Conservation (phyloP, 1,140 invertebrate species). For the Leptinotarsa lineolata region DNA sequence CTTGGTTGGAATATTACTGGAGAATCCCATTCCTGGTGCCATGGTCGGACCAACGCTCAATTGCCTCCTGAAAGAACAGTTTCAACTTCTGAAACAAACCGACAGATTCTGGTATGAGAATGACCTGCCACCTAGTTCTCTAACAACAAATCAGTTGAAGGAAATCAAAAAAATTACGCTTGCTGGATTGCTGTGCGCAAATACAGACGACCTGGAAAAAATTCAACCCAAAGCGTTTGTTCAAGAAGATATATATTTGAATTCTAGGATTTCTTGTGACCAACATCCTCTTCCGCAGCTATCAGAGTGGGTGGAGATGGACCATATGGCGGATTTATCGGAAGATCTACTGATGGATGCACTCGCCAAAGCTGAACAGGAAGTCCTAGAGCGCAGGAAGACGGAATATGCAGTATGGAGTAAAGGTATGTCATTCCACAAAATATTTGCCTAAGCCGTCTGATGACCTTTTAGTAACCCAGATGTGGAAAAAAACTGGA, state of each 20-base stretch:
- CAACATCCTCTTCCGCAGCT: constrained; percentile 70
- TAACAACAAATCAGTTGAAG: constrained; percentile 79
- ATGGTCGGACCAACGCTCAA: constrained; percentile 85
- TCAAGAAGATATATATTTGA: constrained; percentile 85
- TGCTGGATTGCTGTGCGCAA: constrained; percentile 82
- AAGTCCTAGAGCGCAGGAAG: constrained; percentile 71
- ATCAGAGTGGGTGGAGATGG: constrained; percentile 66
- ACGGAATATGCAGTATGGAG: constrained; percentile 79
- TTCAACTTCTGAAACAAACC: constrained; percentile 75
- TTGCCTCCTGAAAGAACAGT: constrained; percentile 83
- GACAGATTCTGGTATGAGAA: constrained; percentile 97
- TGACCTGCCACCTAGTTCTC: constrained; percentile 86
- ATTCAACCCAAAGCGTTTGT: constrained; percentile 87
- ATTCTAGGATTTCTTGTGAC: constrained; percentile 77
- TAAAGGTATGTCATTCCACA: constrained; percentile 55
- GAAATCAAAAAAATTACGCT: constrained; percentile 85
- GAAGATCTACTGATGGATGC: constrained; percentile 67
- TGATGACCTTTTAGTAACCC: too few species aligned
- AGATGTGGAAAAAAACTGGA: too few species aligned
- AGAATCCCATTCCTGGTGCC: constrained; percentile 77
- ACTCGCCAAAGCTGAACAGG: constrained; percentile 73
- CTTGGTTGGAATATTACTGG: constrained; percentile 81
- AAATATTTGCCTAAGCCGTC: background rate
- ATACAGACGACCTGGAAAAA: constrained; percentile 67
- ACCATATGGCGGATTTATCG: constrained; percentile 57